Conservation (phyloP, 2,888 invertebrate genomes). For the Drosophila eohydei region DNA sequence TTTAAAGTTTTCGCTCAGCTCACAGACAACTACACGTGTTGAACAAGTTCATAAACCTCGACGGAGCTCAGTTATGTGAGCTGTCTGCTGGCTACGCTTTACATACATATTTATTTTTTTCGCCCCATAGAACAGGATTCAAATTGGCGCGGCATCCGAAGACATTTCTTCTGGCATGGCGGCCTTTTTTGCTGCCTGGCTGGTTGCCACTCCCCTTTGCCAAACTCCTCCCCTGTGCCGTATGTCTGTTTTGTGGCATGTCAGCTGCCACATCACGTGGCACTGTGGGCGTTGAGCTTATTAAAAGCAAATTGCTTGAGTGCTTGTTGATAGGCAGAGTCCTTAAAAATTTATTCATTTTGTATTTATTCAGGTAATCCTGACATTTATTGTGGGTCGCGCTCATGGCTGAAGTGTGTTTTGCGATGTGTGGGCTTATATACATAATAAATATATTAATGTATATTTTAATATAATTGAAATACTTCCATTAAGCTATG, state of each 20-base stretch:
- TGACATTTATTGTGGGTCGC: slow-evolving; percentile 9
- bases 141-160: slow-evolving; percentile 51
- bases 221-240: slow-evolving; percentile 1
- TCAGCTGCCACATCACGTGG: slow-evolving; percentile 59
- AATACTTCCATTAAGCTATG: slow-evolving; percentile 2
- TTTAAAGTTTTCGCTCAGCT: slow-evolving; percentile 22
- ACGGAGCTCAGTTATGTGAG: slow-evolving; percentile 35
- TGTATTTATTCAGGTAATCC: slow-evolving; percentile 31
- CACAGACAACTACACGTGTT: slow-evolving; percentile 61
- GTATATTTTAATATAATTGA: slow-evolving; percentile 5
- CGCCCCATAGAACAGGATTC: slow-evolving; percentile 18
- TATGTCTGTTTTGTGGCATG: slow-evolving; percentile 40
- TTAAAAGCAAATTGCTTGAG: slow-evolving; percentile 52
- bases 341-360: slow-evolving; percentile 39
- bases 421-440: neutral
- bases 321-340: slow-evolving; percentile 40
- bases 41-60: slow-evolving; percentile 68
- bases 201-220: slow-evolving; percentile 6
- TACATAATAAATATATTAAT: neutral
- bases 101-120: slow-evolving; percentile 5
- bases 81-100: slow-evolving; percentile 23
- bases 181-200: slow-evolving; percentile 14
- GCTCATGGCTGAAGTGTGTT: neutral
- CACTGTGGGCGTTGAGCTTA: slow-evolving; percentile 65
- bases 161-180: slow-evolving; percentile 59